Conservation (phyloP, 2,888 invertebrate genomes). For the Papilio elwesi region DNA sequence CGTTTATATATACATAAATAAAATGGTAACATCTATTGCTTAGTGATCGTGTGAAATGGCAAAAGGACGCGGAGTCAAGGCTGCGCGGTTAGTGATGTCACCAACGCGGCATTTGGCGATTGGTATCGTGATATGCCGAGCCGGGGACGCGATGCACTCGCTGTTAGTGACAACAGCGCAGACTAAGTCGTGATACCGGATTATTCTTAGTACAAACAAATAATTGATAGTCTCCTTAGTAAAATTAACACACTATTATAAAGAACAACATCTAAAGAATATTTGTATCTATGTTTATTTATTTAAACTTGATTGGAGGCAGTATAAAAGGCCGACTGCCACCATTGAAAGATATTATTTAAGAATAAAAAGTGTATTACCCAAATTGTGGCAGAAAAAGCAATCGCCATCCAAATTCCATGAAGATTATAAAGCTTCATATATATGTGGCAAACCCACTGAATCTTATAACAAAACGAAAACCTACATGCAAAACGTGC, state of each 20-base stretch:
- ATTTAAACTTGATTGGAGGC: too few relatives aligned
- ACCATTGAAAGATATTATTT: too few relatives aligned
- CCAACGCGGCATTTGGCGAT: constrained; percentile 58
- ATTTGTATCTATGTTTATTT: too few relatives aligned
- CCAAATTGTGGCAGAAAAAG: too few relatives aligned
- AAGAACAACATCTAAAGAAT: background rate
- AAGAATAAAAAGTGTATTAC: too few relatives aligned
- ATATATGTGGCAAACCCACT: too few relatives aligned
- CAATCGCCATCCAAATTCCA: too few relatives aligned
- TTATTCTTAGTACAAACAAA: constrained; percentile 7
- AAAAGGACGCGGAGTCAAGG: constrained; percentile 66
- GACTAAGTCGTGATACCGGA: constrained; percentile 19
- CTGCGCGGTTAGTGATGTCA: constrained; percentile 53
- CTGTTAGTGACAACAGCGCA: constrained; percentile 24
- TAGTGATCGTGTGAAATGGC: constrained; percentile 53
- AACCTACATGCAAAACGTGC: too few relatives aligned
- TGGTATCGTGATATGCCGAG: constrained; percentile 70
- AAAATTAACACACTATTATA: background rate
- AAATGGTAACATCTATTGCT: constrained; percentile 43
- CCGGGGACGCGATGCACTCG: constrained; percentile 49
- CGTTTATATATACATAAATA: constrained; percentile 31
- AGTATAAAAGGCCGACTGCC: too few relatives aligned
- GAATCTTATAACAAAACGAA: too few relatives aligned
- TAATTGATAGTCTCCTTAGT: background rate
- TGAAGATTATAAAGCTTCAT: too few relatives aligned